Evolutionary conservation across 2,888 invertebrate genomes (phyloP), one percentile per base, ranked within the genome.

Genomic region (Steromphala cineraria): DNA sequence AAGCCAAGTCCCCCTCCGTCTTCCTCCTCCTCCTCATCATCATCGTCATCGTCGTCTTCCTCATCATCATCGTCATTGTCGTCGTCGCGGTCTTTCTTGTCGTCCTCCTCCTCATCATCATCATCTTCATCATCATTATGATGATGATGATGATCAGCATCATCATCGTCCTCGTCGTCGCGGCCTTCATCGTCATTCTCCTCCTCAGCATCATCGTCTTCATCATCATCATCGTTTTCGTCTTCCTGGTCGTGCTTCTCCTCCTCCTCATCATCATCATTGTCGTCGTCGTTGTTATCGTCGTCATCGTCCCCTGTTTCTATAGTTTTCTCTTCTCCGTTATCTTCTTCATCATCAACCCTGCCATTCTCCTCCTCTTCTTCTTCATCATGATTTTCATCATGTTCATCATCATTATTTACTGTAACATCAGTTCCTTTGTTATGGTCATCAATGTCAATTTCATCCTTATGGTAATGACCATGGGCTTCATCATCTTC

Each of bases 151-250:
- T 77, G 55, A 77, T 77, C 77, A 77, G 55, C 77, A 77, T 77
- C 77, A 55, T 77, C 55, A 55, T 77, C 77, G 24, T 46, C 46
- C 19, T 74, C 46, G 40, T 74, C 46, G n/a, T 17, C 36, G 7
- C n/a, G 46, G 46, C 46, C 46, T 46, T 40, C 15, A 7, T 40
- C 19, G 10, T n/a, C 56, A 24, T n/a, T 19, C 4, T 56, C 31
- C 13, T 74, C 55, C 8, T 77, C 55, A 19, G 46, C 77, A 53
- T 77, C 77, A 19, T 77, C 55, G 56, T 77, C 55, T 36, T 77
- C 77, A 53, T 77, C 77, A 24, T 77, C 77, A 77, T 77, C 77
- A 55, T 77, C 77, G 53, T 77, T 56, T 24, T 77, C 77, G 55
- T 77, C 77, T 55, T 77, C 77, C 24, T 77, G 28, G 46, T 77